These are phyloP conservation scores for Esox lucius DNA, from an alignment of 2,797 vertebrate species.

Conservation along the genomic window DNA sequence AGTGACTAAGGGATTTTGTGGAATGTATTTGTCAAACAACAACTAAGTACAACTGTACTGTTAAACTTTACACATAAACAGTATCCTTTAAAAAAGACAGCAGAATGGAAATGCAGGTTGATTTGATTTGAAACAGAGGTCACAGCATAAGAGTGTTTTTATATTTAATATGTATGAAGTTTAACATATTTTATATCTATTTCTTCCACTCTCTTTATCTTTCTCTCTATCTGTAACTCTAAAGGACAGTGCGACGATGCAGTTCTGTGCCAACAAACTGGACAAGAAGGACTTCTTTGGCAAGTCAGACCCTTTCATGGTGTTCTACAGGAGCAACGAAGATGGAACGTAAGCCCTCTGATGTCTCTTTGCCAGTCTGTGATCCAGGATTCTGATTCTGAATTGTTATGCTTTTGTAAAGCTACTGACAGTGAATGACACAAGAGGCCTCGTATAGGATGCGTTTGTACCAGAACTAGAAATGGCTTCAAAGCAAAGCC, in stretches of 20 bases:
- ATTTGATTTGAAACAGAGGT: too few relatives aligned
- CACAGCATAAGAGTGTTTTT: too few relatives aligned
- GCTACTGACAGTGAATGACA: neutral
- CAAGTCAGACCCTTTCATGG: slow-evolving; percentile 95
- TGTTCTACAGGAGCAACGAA: slow-evolving; percentile 94
- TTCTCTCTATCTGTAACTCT: slow-evolving; percentile 15
- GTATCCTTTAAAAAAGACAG: too few relatives aligned
- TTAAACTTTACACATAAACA: too few relatives aligned
- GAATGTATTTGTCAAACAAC: too few relatives aligned
- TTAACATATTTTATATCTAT: neutral
- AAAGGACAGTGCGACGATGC: slow-evolving; percentile 92
- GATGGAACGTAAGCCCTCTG: slow-evolving; percentile 87
- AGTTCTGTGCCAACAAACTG: slow-evolving; percentile 96
- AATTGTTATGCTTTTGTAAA: neutral
- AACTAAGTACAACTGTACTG: too few relatives aligned
- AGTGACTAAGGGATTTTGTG: too few relatives aligned
- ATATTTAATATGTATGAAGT: too few relatives aligned
- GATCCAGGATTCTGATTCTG: neutral
- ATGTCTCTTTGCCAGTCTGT: neutral
- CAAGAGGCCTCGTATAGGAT: too few relatives aligned
- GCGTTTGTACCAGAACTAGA: too few relatives aligned
- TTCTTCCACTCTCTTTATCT: neutral
- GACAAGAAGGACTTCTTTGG: slow-evolving; percentile 98
- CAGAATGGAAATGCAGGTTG: too few relatives aligned
- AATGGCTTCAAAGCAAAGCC: too few relatives aligned